phyloP scores from a whole-genome alignment of 2,888 invertebrate species.

The Rhingia campestris region DNA sequence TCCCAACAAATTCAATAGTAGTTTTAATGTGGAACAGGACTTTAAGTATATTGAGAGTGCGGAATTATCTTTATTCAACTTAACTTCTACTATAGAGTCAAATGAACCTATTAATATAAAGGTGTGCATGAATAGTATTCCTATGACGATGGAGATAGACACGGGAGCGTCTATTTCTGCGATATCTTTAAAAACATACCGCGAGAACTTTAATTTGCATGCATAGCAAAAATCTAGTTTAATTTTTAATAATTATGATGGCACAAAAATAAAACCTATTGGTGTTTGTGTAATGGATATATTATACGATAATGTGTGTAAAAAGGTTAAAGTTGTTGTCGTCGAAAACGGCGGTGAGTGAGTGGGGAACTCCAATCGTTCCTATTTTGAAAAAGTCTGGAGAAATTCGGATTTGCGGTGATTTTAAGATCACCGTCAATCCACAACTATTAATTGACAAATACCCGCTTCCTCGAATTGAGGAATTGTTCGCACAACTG shows the following conservation, averaged over 20 bases:
- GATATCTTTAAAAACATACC: no score
- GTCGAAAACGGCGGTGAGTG: neutral
- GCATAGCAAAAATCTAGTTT: constrained; percentile 38
- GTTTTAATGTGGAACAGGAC: constrained; percentile 1
- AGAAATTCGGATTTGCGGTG: no score
- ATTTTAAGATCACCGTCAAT: no score
- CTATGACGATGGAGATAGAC: constrained; percentile 64
- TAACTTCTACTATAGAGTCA: constrained; percentile 36
- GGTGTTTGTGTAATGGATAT: constrained; percentile 53
- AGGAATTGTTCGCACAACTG: constrained; percentile 74
- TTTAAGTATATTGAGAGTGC: constrained; percentile 35
- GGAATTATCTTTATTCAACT: constrained; percentile 56
- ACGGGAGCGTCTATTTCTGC: constrained; percentile 62
- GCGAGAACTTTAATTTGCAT: no score
- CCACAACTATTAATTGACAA: constrained; percentile 75
- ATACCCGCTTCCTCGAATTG: constrained; percentile 75
- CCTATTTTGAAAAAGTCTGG: no score
- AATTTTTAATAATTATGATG: constrained; percentile 56
- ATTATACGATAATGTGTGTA: constrained; percentile 16
- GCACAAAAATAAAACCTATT: constrained; percentile 44
- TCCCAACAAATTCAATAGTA: constrained; percentile 14
- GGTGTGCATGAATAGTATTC: constrained; percentile 36
- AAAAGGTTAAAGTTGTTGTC: constrained; percentile 27
- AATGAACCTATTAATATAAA: constrained; percentile 46
- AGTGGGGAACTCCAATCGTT: no score